phyloP scores from a whole-genome alignment of 1,140 invertebrate genomes.

The Drosophila pseudoobscura region DNA sequence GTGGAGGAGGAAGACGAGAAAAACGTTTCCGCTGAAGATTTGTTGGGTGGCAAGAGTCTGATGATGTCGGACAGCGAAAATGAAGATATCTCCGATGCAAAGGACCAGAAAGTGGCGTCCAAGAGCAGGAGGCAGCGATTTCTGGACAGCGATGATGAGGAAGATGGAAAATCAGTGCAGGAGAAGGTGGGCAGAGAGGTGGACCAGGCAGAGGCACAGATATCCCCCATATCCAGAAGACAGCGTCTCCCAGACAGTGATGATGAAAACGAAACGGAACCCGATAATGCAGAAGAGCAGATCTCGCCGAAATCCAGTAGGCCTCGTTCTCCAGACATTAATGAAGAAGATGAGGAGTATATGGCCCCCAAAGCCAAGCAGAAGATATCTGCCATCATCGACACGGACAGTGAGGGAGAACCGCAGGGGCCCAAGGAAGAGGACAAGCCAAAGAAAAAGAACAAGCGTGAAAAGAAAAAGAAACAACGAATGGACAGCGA shows the following conservation, averaged over 20 bases:
- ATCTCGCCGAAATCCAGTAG: neutral
- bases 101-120: constrained; percentile 23
- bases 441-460: constrained; percentile 3
- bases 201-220: neutral
- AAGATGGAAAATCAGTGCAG: neutral
- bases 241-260: neutral
- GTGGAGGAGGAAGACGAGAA: constrained; percentile 72
- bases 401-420: constrained; percentile 57
- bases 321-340: neutral
- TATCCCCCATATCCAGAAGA: neutral
- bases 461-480: constrained; percentile 27
- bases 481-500: constrained; percentile 33
- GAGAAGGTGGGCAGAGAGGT: neutral
- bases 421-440: neutral
- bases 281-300: neutral
- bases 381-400: constrained; percentile 46
- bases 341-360: constrained; percentile 3
- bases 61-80: constrained; percentile 73
- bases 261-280: constrained; percentile 18
- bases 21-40: constrained; percentile 66
- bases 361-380: constrained; percentile 20
- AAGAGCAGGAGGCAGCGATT: constrained; percentile 14
- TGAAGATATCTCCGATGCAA: constrained; percentile 25
- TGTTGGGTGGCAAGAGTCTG: constrained; percentile 68
- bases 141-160: constrained; percentile 15